Conservation (phyloP, 2,797 vertebrate species). For the Buceros bicornis region DNA sequence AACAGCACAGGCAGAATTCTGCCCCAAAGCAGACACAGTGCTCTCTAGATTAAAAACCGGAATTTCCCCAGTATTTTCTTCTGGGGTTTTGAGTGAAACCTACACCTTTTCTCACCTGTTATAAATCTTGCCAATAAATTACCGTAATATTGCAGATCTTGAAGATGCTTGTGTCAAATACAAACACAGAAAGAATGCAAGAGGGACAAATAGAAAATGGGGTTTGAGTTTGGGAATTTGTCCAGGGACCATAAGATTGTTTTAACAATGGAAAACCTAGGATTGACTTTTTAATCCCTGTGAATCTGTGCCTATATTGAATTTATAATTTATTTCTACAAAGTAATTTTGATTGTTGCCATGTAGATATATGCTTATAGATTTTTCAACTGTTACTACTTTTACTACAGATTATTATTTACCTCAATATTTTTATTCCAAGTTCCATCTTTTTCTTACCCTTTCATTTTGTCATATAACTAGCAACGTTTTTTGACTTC, state of each 20-base stretch:
- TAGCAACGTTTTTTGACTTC: background rate
- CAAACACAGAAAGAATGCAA: background rate
- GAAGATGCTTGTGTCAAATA: background rate
- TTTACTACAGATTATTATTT: background rate
- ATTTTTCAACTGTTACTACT: background rate
- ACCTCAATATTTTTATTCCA: background rate
- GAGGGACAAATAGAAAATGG: background rate
- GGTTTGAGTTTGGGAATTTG: background rate
- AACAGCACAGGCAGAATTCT: background rate
- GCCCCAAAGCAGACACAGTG: background rate
- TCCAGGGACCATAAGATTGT: background rate
- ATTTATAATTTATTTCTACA: background rate
- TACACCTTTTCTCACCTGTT: background rate
- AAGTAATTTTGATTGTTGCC: background rate
- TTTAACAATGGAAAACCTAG: background rate
- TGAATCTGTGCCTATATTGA: background rate
- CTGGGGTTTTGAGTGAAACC: background rate
- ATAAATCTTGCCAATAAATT: background rate
- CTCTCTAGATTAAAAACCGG: background rate
- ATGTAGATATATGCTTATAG: background rate
- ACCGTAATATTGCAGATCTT: background rate
- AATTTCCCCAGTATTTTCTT: background rate
- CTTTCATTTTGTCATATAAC: background rate
- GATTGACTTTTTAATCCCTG: background rate
- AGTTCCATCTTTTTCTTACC: background rate